Conservation (phyloP, 2,797 vertebrate genomes). For the Anguilla anguilla region DNA sequence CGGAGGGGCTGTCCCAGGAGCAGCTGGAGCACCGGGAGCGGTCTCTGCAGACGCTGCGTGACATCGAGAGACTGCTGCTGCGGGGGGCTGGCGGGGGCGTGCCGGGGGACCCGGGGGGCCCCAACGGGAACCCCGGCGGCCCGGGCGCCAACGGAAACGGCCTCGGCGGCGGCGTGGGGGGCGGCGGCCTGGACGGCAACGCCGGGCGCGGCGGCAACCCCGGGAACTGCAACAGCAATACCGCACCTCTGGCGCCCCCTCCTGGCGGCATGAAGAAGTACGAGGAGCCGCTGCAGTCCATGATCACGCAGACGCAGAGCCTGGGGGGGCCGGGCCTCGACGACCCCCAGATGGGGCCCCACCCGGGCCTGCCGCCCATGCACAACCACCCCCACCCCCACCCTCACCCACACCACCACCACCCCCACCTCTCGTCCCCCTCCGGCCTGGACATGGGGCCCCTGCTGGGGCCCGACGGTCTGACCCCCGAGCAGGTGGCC, state of each 20-base stretch:
- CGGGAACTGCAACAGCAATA: constrained; percentile 58
- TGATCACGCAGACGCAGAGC: constrained; percentile 92
- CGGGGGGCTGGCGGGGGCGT: constrained; percentile 68
- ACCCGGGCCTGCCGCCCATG: constrained; percentile 62
- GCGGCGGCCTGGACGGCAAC: constrained; percentile 56
- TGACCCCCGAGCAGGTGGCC: constrained; percentile 91
- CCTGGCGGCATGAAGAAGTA: constrained; percentile 83
- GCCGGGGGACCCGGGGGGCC: constrained; percentile 58
- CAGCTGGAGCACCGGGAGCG: constrained; percentile 94
- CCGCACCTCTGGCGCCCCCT: constrained; percentile 55
- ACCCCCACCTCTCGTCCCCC: constrained; percentile 73
- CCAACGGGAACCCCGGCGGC: constrained; percentile 60
- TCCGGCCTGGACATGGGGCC: constrained; percentile 84
- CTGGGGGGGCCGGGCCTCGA: constrained; percentile 79
- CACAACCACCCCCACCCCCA: constrained; percentile 55
- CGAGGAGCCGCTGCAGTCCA: constrained; percentile 93
- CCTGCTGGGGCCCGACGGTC: constrained; percentile 86
- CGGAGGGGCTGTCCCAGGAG: constrained; percentile 89
- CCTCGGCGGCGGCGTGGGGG: constrained; percentile 53
- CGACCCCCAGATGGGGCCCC: constrained; percentile 71
- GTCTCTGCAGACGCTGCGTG: constrained; percentile 91
- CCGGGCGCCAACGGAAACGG: constrained; percentile 63
- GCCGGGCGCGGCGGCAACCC: constrained; percentile 48
- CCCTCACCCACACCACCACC: constrained; percentile 61
- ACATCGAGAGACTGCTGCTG: constrained; percentile 91